phyloP scores from a whole-genome alignment of 1,140 invertebrate species.

The Neodiprion virginianus region DNA sequence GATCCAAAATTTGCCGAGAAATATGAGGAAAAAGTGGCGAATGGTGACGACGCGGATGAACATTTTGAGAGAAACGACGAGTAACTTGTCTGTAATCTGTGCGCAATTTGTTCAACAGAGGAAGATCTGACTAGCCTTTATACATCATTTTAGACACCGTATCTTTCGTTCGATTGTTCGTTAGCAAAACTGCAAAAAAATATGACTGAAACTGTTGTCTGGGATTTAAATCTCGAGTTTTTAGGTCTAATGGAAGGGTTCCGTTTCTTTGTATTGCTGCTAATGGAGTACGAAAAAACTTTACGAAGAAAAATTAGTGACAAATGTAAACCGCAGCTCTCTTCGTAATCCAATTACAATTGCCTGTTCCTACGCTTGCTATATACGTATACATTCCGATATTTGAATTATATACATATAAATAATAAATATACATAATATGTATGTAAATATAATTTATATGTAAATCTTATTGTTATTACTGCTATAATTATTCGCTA shows the following conservation, averaged over 20 bases:
- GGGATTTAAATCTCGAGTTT: background rate
- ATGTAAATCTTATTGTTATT: background rate
- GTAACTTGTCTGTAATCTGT: background rate
- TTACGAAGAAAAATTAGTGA: no score
- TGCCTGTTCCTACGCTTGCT: no score
- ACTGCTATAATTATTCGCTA: background rate
- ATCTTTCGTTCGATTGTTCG: no score
- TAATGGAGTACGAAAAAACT: no score
- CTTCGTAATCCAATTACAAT: no score
- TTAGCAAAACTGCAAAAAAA: no score
- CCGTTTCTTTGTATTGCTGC: no score
- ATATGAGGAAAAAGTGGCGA: conserved; percentile 67
- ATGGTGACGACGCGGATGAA: conserved; percentile 24
- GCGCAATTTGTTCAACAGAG: background rate
- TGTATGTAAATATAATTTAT: background rate
- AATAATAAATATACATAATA: background rate
- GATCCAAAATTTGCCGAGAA: conserved; percentile 76
- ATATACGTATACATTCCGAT: background rate
- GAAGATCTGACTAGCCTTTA: background rate
- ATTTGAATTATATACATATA: background rate
- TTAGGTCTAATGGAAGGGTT: background rate
- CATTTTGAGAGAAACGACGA: background rate
- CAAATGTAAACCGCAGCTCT: no score
- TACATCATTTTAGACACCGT: no score
- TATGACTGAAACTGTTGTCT: background rate